Conservation (phyloP, 2,888 invertebrate species). For the Andrena bicolor region DNA sequence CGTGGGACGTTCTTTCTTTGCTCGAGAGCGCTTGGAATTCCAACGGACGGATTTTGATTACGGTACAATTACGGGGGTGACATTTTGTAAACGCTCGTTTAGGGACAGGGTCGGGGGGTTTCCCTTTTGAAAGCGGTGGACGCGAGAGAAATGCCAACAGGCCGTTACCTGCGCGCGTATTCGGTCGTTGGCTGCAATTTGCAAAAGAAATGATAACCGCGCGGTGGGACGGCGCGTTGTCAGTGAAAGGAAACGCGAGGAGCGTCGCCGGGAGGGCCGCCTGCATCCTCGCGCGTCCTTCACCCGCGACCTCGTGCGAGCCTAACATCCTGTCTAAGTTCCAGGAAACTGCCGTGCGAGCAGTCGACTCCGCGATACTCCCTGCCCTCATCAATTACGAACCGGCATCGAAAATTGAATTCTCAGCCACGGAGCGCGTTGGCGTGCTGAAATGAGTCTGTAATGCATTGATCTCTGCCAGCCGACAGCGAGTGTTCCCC, state of each 20-base stretch:
- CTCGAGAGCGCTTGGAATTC: constrained; percentile 19
- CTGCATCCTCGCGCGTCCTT: constrained; percentile 62
- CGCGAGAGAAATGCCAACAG: constrained; percentile 55
- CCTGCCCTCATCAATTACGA: constrained; percentile 27
- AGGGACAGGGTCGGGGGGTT: background rate
- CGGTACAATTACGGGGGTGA: constrained; percentile 50
- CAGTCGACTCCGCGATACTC: constrained; percentile 14
- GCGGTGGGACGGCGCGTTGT: constrained; percentile 40
- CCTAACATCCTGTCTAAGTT: constrained; percentile 60
- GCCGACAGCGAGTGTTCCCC: background rate
- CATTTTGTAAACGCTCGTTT: constrained; percentile 53
- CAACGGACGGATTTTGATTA: constrained; percentile 51
- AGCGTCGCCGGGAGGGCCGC: constrained; percentile 53
- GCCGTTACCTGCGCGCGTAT: constrained; percentile 50
- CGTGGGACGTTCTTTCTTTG: constrained; percentile 50
- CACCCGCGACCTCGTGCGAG: constrained; percentile 67
- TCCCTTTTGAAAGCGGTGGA: constrained; percentile 6
- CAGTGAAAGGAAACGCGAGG: constrained; percentile 69
- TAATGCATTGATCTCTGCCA: background rate
- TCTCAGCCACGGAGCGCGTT: constrained; percentile 26
- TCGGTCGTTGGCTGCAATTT: constrained; percentile 63
- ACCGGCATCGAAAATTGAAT: constrained; percentile 29
- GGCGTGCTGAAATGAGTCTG: constrained; percentile 17
- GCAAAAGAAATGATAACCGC: constrained; percentile 66
- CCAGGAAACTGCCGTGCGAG: constrained; percentile 47